Evolutionary conservation across 2,113 vertebrate species (phyloP).

Genomic region (Pomatostomus ruficeps): DNA sequence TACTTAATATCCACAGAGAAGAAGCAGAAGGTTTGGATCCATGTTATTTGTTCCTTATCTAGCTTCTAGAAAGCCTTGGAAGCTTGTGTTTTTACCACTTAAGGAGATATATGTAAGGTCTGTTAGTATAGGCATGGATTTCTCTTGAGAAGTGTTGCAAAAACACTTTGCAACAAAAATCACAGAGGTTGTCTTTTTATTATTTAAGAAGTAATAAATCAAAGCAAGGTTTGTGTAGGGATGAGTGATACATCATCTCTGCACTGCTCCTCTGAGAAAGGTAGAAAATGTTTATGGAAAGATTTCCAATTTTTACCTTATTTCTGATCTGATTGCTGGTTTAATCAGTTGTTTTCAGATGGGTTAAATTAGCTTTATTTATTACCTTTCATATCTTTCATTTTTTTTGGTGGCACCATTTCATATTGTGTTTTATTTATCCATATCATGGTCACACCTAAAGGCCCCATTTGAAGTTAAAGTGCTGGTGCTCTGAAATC

Average conservation of each 20-base stretch:
- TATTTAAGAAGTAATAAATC: slow-evolving; percentile 4
- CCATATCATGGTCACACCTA: accelerated
- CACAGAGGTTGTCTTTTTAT: background rate
- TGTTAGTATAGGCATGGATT: background rate
- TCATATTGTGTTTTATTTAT: background rate
- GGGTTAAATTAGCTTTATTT: background rate
- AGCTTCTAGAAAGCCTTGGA: background rate
- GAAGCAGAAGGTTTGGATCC: slow-evolving; percentile 37
- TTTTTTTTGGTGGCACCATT: background rate
- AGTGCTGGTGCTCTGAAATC: background rate
- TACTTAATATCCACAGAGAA: slow-evolving; percentile 32
- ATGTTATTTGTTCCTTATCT: background rate
- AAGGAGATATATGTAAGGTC: background rate
- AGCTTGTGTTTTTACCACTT: background rate
- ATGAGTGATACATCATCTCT: background rate
- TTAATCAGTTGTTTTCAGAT: background rate
- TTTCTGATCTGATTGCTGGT: background rate
- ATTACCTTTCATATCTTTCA: background rate
- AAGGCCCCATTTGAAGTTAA: background rate
- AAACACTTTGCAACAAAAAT: slow-evolving; percentile 6
- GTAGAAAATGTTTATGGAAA: background rate
- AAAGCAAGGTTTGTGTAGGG: background rate
- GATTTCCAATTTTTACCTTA: background rate
- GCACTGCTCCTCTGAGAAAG: background rate
- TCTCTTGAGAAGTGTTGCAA: background rate